Evolutionary conservation across 2,888 invertebrate species (phyloP), one percentile per base, ranked within the genome.

Genomic region (Andrena camellia): DNA sequence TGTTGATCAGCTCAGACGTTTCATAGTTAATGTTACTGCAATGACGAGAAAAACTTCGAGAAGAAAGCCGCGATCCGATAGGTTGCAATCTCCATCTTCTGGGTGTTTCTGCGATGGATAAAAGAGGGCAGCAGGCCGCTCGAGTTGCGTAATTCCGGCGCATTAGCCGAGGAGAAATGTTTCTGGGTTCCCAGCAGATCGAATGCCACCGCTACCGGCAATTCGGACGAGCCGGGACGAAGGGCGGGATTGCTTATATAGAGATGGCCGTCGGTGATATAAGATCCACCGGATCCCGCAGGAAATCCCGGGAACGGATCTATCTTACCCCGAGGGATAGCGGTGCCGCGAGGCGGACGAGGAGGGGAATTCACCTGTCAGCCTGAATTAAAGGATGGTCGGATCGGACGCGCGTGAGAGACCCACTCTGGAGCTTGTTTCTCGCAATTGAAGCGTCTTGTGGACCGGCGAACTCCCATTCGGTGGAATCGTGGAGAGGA

Each of bases 351-450:
- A 73, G 81, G 59, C 66, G 68, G 86, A 69, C 54, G 81, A 57
- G 77, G 77, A 78, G 71, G 70, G 87, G 88, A 84, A 90, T 91
- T 92, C 95, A 95, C 95, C 95, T 95, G 95, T 95, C 95, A 95
- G 94, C 92, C 94, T 93, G 95, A 95, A 95, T 95, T 95, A 95
- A 95, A 95, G 95, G 94, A 95, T 95, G 95, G 94, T 92, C 90
- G 93, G 90, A 90, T 92, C 83, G 81, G 84, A 85, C 74, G 78
- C 90, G 91, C 84, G 81, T 64, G 88, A 83, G 87, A 86, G 83
- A 75, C 74, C 78, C 57, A 35, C 54, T 80, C 66, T 26, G 57
- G 23, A 72, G 81, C 76, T 83, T 70, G 84, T 83, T 87, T 80
- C 87, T 87, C 84, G 90, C 91, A 91, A 88, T 88, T 82, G 88